Evolutionary conservation across 2,888 invertebrate genomes (phyloP), one percentile per base, ranked within the genome.

Genomic region (Oscheius sp.): DNA sequence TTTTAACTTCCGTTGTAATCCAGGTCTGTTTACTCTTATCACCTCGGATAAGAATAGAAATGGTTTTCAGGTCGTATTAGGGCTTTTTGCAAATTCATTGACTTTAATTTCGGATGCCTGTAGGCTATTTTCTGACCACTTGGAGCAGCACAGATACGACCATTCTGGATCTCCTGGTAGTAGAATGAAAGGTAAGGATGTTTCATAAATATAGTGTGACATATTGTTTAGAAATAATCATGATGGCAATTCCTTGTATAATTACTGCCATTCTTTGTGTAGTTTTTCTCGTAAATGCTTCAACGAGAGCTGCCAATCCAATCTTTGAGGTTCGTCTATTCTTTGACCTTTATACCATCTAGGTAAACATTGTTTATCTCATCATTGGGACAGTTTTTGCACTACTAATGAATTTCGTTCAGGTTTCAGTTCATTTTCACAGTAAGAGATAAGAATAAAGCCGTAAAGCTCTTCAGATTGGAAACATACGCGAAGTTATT

Each of bases 91-190:
- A 0, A 76, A 74, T 39, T 73, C 73, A 57, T 31, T 76, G 29
- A 57, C 72, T 0, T 61, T 76, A 2, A 70, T 76, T 12, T 67
- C 73, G 8, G 76, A 76, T 63, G 76, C 72, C 0, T 66, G 71
- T 1, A 39, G 76, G 45, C 67, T 71, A 45, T 76, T 74, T 39
- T 72, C 74, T 1, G 76, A 76, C 57, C 69, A 74, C 39, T 29
- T 76, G 39, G 73, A 76, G 45, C 68, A 69, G 6, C 72, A 69
- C 37, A 64, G 68, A 55, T 74, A 70, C 42, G 74, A 76, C 65
- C 58, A 72, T 69, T 25, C 65, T 6, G 70, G 71, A 0, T 66
- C 69, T 15, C 74, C 73, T 0, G 71, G 72, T 15, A 65, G 71
- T 45, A 31, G 76, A 45, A 23, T 76, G 4, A 69, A 55, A 27